A percentile compares a stretch with the other conserved stretches of the same genome.
phyloP scores from a whole-genome alignment of 2,113 vertebrate species.

The Pterocles burchelli region DNA sequence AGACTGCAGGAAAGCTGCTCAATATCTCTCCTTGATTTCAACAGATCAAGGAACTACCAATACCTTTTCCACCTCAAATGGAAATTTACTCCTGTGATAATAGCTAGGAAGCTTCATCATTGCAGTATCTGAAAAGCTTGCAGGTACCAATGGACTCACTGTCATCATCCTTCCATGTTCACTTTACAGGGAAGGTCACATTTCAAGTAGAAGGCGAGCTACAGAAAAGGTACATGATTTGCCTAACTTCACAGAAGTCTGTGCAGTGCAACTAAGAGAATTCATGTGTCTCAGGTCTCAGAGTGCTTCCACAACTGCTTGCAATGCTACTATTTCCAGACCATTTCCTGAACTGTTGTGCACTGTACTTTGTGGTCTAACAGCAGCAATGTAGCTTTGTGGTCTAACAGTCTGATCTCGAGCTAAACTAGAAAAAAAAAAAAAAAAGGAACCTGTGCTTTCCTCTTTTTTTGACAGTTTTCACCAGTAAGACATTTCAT shows the following conservation, averaged over 20 bases:
- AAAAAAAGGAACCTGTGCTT: neutral
- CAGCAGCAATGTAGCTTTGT: neutral
- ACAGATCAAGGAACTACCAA: neutral
- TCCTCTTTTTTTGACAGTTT: neutral
- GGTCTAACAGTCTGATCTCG: neutral
- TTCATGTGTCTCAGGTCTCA: fast-evolving
- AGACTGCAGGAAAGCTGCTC: neutral
- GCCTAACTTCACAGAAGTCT: neutral
- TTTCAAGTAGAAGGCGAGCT: neutral
- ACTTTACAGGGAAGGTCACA: neutral
- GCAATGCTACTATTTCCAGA: neutral
- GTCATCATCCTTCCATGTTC: neutral
- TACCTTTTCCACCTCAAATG: neutral
- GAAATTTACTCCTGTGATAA: neutral
- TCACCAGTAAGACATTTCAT: neutral
- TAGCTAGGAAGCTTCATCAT: neutral
- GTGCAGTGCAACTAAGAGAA: neutral
- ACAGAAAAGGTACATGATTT: neutral
- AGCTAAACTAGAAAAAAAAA: neutral
- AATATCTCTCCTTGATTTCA: neutral
- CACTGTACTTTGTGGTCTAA: neutral
- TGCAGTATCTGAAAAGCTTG: neutral
- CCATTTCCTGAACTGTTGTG: neutral
- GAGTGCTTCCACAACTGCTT: neutral
- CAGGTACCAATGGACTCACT: neutral